phyloP scores from a whole-genome alignment of 2,797 vertebrate species.

The Sardinella longiceps region DNA sequence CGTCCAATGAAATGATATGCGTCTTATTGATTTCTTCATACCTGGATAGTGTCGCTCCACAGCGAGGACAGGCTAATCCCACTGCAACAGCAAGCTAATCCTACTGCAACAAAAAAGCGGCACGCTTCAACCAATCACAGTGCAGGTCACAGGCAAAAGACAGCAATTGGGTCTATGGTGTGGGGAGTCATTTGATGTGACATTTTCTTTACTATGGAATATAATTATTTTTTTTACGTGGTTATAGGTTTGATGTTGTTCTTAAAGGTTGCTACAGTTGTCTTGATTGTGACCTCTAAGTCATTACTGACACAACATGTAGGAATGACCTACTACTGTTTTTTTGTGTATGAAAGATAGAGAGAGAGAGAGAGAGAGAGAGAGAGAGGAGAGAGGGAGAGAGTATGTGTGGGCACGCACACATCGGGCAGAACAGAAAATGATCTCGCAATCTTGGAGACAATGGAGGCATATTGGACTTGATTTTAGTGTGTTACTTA shows the following conservation, averaged over 20 bases:
- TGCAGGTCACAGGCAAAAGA: neutral
- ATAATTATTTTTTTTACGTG: slow-evolving; percentile 5
- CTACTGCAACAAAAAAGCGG: neutral
- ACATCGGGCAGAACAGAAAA: too few relatives aligned
- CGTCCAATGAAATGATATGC: neutral
- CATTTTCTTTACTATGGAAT: neutral
- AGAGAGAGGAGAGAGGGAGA: too few relatives aligned
- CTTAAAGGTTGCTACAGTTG: neutral
- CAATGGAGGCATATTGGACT: too few relatives aligned
- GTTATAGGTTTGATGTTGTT: neutral
- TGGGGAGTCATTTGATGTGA: slow-evolving; percentile 20
- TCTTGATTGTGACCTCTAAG: neutral
- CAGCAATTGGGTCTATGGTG: neutral
- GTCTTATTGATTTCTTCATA: slow-evolving; percentile 6
- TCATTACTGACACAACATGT: neutral
- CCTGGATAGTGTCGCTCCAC: neutral
- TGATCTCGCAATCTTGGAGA: too few relatives aligned
- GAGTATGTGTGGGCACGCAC: too few relatives aligned
- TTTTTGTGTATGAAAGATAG: neutral
- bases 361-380: too few relatives aligned
- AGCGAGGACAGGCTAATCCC: neutral
- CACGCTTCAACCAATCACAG: neutral
- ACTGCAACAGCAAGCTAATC: slow-evolving; percentile 4
- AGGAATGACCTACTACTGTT: neutral
- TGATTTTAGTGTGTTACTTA: too few relatives aligned